These are phyloP conservation scores for Anneissia japonica DNA, from an alignment of 35 echinoderm and acorn worm genomes.

Conservation along the genomic window DNA sequence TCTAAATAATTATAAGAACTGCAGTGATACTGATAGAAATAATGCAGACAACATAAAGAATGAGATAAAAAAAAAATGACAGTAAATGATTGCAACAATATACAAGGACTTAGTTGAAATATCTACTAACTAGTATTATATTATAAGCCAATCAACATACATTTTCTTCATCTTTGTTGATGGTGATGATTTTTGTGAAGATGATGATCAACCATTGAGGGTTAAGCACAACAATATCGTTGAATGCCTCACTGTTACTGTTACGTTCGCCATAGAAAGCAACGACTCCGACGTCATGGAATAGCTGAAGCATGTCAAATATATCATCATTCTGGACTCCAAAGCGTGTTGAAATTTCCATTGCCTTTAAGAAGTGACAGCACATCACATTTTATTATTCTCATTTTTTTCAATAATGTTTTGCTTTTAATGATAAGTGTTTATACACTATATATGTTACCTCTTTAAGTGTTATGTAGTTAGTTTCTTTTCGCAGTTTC, in stretches of 20 bases:
- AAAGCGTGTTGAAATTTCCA: neutral
- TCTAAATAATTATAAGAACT: too few relatives aligned
- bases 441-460: too few relatives aligned
- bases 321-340: neutral
- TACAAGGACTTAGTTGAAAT: neutral
- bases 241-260: neutral
- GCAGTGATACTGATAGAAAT: too few relatives aligned
- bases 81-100: too few relatives aligned
- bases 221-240: neutral
- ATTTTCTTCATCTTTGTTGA: neutral
- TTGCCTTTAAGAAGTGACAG: neutral
- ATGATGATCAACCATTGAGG: neutral
- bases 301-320: neutral
- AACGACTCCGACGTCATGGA: neutral
- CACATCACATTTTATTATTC: too few relatives aligned
- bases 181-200: neutral
- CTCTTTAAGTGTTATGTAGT: neutral
- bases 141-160: too few relatives aligned
- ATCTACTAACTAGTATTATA: neutral
- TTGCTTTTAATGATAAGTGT: too few relatives aligned
- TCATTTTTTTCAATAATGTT: too few relatives aligned
- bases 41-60: too few relatives aligned
- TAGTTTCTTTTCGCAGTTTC: neutral
- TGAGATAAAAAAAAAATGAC: too few relatives aligned
- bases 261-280: neutral